Conservation (phyloP, 2,888 invertebrate genomes). For the Nomada hirtipes region DNA sequence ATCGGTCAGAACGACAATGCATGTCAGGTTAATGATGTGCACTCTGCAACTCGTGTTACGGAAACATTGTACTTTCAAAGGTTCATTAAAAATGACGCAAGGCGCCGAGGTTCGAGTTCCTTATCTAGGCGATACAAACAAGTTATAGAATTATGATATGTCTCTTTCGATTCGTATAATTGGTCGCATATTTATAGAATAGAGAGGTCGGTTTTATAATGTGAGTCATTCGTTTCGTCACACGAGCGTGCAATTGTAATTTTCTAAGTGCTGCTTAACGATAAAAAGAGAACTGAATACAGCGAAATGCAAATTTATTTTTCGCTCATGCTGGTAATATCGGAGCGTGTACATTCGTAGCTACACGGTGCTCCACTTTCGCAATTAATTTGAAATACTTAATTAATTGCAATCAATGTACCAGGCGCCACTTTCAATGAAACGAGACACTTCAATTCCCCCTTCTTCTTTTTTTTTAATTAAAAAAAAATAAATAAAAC, state of each 20-base stretch:
- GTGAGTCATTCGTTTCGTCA: slow-evolving; percentile 53
- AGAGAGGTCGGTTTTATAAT: slow-evolving; percentile 58
- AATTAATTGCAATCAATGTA: too few species aligned
- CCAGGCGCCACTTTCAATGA: neutral
- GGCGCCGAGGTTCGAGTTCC: slow-evolving; percentile 2
- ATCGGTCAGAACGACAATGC: slow-evolving; percentile 6
- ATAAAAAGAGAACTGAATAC: too few species aligned
- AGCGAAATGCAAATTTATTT: too few species aligned
- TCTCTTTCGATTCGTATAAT: slow-evolving; percentile 43
- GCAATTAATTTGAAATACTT: too few species aligned
- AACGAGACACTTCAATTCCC: neutral
- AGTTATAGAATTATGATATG: slow-evolving; percentile 43
- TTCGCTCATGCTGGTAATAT: too few species aligned
- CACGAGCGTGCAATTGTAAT: slow-evolving; percentile 45
- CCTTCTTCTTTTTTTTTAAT: neutral
- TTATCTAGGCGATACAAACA: slow-evolving; percentile 48
- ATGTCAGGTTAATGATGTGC: neutral
- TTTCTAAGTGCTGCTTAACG: slow-evolving; percentile 15
- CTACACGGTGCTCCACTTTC: too few species aligned
- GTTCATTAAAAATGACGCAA: slow-evolving; percentile 29
- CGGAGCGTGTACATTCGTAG: neutral
- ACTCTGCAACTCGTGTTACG: neutral
- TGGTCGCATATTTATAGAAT: slow-evolving; percentile 58
- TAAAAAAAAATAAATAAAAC: too few species aligned
- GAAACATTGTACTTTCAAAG: slow-evolving; percentile 11